A percentile compares a stretch with the other conserved stretches of the same genome.
Evolutionary conservation across 2,797 vertebrate genomes (phyloP).

Genomic region (Bothrops alternatus): DNA sequence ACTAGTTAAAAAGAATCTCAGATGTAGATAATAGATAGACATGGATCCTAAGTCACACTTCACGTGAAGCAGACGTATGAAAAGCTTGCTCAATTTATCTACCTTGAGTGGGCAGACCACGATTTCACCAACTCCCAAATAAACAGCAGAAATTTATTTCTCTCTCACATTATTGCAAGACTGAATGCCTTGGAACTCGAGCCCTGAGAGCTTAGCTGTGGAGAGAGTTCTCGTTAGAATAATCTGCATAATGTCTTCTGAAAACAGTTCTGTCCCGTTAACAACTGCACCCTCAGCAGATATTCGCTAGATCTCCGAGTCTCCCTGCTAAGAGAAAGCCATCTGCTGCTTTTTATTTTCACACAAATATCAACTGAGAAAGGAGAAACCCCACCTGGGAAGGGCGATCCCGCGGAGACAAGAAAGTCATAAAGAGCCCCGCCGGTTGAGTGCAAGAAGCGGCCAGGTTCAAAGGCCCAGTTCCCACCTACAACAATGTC

Average conservation of each 20-base stretch:
- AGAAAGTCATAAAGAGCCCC: no score
- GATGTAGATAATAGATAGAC: background rate
- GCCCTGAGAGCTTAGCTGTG: background rate
- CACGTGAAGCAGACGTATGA: background rate
- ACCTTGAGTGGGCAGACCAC: background rate
- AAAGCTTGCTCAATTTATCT: background rate
- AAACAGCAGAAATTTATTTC: background rate
- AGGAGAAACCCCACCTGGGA: background rate
- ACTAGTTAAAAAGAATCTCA: background rate
- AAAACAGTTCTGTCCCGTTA: background rate
- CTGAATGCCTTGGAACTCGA: background rate
- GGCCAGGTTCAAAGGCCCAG: no score
- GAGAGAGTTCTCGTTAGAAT: background rate
- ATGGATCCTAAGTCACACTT: background rate
- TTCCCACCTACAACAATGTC: background rate
- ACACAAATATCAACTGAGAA: background rate
- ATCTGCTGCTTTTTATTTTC: background rate
- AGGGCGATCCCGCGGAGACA: background rate
- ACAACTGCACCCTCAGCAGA: background rate
- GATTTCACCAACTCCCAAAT: background rate
- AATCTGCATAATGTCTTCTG: background rate
- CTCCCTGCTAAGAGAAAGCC: background rate
- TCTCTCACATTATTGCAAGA: background rate
- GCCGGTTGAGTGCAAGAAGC: no score
- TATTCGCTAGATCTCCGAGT: background rate